Evolutionary conservation across 2,888 invertebrate species (phyloP).

Genomic region (Trilocha varians): DNA sequence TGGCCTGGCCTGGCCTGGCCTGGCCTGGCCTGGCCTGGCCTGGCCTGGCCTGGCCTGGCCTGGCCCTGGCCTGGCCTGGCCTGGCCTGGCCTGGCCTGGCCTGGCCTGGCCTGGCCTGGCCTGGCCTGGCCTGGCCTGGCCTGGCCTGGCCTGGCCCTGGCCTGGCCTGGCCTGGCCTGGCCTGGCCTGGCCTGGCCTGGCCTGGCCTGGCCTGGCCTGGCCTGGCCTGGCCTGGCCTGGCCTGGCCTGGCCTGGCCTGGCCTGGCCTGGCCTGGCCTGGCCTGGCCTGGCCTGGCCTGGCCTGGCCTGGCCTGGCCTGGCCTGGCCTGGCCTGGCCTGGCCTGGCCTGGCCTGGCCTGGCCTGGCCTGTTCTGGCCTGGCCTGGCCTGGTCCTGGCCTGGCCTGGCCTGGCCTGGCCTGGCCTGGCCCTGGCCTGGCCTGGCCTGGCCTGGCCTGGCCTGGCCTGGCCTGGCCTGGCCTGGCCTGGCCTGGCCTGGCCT

Average conservation of each 20-base stretch:
- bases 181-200: slow-evolving; percentile 12
- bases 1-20: slow-evolving; percentile 10
- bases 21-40: slow-evolving; percentile 12
- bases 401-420: slow-evolving; percentile 19
- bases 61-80: slow-evolving; percentile 5
- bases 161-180: slow-evolving; percentile 14
- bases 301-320: slow-evolving; percentile 12
- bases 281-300: slow-evolving; percentile 17
- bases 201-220: slow-evolving; percentile 17
- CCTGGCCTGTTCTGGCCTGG: slow-evolving; percentile 20
- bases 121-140: slow-evolving; percentile 12
- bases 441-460: slow-evolving; percentile 17
- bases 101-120: slow-evolving; percentile 1
- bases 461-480: slow-evolving; percentile 19
- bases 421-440: slow-evolving; percentile 15
- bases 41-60: slow-evolving; percentile 10
- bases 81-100: slow-evolving; percentile 1
- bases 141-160: slow-evolving; percentile 12
- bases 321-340: slow-evolving; percentile 17
- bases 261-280: slow-evolving; percentile 16
- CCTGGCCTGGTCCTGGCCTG: slow-evolving; percentile 17
- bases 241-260: slow-evolving; percentile 17
- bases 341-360: slow-evolving; percentile 12
- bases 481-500: slow-evolving; percentile 17
- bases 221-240: slow-evolving; percentile 18